Conservation (phyloP, 2,888 invertebrate genomes). For the Bimastos eiseni region DNA sequence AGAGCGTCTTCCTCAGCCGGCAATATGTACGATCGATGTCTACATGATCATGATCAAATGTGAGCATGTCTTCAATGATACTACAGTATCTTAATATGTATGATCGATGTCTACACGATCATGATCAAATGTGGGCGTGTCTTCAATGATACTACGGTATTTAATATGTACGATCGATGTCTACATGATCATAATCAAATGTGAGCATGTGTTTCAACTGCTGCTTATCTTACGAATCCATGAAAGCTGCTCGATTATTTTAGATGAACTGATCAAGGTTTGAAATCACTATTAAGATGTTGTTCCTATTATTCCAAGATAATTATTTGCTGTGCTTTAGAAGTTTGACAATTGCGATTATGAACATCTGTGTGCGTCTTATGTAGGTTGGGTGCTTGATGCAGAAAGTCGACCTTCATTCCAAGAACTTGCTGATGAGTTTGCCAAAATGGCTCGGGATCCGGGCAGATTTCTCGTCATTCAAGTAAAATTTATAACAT, state of each 20-base stretch:
- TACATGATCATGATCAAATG: slow-evolving; percentile 96
- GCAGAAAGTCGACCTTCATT: slow-evolving; percentile 92
- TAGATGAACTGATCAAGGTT: not conserved
- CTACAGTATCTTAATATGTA: slow-evolving; percentile 71
- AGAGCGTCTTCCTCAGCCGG: slow-evolving; percentile 86
- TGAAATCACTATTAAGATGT: not conserved
- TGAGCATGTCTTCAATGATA: slow-evolving; percentile 39
- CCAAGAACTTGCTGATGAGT: slow-evolving; percentile 86
- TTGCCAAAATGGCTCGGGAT: slow-evolving; percentile 92
- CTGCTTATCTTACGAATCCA: not conserved
- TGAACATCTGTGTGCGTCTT: too few species aligned
- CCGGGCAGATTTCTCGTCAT: slow-evolving; percentile 93
- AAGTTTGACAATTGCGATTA: too few species aligned
- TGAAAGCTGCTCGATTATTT: not conserved
- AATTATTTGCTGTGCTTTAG: too few species aligned
- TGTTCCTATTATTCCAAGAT: too few species aligned
- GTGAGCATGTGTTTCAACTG: slow-evolving; percentile 36
- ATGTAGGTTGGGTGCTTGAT: slow-evolving; percentile 84
- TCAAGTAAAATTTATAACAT: slow-evolving; percentile 48
- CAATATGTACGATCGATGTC: slow-evolving; percentile 90
- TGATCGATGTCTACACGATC: slow-evolving; percentile 92
- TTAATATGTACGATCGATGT: too few species aligned
- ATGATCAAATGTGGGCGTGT: slow-evolving; percentile 83
- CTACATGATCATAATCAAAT: too few species aligned
- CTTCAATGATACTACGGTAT: slow-evolving; percentile 15